Conservation (phyloP, 2,797 vertebrate genomes). For the Huso huso region DNA sequence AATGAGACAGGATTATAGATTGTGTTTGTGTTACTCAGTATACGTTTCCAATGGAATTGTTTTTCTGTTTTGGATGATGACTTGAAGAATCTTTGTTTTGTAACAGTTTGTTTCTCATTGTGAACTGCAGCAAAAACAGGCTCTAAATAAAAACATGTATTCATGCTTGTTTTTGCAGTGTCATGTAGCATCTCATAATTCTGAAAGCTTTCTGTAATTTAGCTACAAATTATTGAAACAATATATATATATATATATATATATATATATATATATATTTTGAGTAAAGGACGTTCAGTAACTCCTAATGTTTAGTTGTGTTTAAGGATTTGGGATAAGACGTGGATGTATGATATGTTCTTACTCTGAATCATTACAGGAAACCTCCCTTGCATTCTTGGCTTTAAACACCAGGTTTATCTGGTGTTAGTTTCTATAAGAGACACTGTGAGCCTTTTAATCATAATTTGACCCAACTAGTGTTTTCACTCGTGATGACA, state of each 20-base stretch:
- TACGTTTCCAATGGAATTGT: slow-evolving; percentile 6
- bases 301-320: slow-evolving; percentile 25
- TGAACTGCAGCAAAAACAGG: slow-evolving; percentile 26
- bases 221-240: too few relatives aligned
- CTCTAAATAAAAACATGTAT: slow-evolving; percentile 9
- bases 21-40: slow-evolving; percentile 37
- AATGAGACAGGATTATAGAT: slow-evolving; percentile 37
- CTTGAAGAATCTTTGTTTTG: slow-evolving; percentile 19
- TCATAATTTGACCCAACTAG: slow-evolving; percentile 27
- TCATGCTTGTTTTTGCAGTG: slow-evolving; percentile 7
- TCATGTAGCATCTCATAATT: neutral
- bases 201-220: slow-evolving; percentile 8
- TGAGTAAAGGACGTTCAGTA: slow-evolving; percentile 38
- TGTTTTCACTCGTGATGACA: slow-evolving; percentile 32
- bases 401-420: slow-evolving; percentile 29
- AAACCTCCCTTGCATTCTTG: slow-evolving; percentile 67
- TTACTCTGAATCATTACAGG: slow-evolving; percentile 47
- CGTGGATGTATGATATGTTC: slow-evolving; percentile 48
- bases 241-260: neutral
- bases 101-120: slow-evolving; percentile 17
- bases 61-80: neutral
- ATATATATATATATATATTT: neutral
- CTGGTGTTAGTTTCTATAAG: slow-evolving; percentile 25
- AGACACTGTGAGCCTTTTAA: slow-evolving; percentile 29
- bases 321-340: slow-evolving; percentile 26